Percentiles rank a stretch among this genome's conserved stretches.
Conservation (phyloP, 2,113 vertebrate genomes). For the Sula dactylatra region DNA sequence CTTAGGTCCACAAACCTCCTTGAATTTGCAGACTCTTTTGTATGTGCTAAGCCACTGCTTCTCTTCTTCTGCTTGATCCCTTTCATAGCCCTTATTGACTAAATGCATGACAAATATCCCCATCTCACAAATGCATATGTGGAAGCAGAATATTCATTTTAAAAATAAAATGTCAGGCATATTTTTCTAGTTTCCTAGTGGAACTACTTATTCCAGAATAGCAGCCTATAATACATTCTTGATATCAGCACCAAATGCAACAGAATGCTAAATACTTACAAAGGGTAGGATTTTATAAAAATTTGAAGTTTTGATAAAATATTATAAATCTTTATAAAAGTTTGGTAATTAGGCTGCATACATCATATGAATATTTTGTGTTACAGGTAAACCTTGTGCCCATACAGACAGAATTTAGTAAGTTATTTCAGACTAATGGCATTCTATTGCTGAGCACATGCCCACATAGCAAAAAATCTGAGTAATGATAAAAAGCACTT, state of each 20-base stretch:
- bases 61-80: neutral
- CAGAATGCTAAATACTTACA: neutral
- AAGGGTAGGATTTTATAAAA: neutral
- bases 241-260: neutral
- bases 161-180: neutral
- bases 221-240: neutral
- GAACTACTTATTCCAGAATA: neutral
- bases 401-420: neutral
- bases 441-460: neutral
- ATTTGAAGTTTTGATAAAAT: neutral
- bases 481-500: constrained; percentile 5
- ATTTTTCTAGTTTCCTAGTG: neutral
- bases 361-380: neutral
- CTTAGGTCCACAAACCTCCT: neutral
- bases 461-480: neutral
- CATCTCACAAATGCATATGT: neutral
- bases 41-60: neutral
- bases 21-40: neutral
- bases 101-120: neutral
- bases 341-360: neutral
- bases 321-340: neutral
- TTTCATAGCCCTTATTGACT: neutral
- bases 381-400: neutral
- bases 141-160: neutral
- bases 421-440: neutral